Evolutionary conservation across 1,140 invertebrate species (phyloP).

Genomic region (Akabosia matsudoensis): DNA sequence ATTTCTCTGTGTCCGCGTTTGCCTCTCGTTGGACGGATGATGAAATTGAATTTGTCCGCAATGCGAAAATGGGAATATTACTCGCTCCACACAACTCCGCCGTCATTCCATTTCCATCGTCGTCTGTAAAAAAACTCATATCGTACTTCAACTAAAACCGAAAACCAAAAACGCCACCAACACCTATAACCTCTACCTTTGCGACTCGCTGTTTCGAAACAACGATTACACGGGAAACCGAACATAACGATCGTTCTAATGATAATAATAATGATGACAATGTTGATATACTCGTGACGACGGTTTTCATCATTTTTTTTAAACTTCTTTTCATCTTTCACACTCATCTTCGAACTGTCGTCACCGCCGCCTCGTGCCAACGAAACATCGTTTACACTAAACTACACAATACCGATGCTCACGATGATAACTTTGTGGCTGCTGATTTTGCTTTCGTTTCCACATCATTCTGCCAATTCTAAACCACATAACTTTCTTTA

Average conservation of each 20-base stretch:
- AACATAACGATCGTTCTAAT: not conserved
- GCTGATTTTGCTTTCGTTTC: not conserved
- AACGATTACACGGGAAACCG: not conserved
- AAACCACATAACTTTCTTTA: not conserved
- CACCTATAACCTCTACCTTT: not conserved
- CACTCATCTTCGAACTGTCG: no score
- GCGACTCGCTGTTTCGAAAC: not conserved
- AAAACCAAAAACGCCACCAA: not conserved
- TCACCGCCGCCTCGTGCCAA: conserved; percentile 17
- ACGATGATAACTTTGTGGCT: not conserved
- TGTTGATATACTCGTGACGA: not conserved
- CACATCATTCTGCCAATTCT: no score
- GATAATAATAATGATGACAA: not conserved
- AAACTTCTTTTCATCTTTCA: not conserved
- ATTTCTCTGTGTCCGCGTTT: not conserved
- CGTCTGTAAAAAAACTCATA: not conserved
- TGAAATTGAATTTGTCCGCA: conserved; percentile 23
- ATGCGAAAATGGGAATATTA: not conserved
- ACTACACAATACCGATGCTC: not conserved
- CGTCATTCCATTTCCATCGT: not conserved
- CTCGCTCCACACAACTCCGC: not conserved
- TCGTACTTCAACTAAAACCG: not conserved
- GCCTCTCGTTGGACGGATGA: not conserved
- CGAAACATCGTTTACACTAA: not conserved
- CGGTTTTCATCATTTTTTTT: not conserved